phyloP scores from a whole-genome alignment of 2,888 invertebrate species.

The Diploptera punctata region DNA sequence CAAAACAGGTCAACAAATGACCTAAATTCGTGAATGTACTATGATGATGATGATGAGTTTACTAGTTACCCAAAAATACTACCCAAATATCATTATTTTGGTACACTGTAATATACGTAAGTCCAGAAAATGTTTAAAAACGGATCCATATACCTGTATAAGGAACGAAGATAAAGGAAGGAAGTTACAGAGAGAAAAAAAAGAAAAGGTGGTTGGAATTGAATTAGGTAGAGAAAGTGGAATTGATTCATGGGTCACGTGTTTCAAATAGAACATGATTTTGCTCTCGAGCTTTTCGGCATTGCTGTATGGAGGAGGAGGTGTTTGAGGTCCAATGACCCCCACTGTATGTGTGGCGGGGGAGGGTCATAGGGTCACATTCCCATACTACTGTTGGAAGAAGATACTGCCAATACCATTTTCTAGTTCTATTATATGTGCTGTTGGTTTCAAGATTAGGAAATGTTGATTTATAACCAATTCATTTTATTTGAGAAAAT shows the following conservation, averaged over 20 bases:
- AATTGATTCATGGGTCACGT: constrained; percentile 11
- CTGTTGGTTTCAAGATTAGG: too few relatives aligned
- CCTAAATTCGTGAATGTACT: too few relatives aligned
- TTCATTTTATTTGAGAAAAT: too few relatives aligned
- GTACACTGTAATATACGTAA: too few relatives aligned
- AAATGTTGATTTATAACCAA: too few relatives aligned
- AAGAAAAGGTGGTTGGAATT: background rate
- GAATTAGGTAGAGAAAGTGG: background rate
- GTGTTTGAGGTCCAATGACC: background rate
- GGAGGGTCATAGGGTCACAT: background rate
- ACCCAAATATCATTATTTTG: too few relatives aligned
- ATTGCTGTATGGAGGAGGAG: background rate
- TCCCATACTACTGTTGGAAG: background rate
- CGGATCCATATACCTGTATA: too few relatives aligned
- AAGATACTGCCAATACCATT: background rate
- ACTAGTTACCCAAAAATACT: too few relatives aligned
- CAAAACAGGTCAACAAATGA: too few relatives aligned
- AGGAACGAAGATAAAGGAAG: background rate
- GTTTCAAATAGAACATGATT: background rate
- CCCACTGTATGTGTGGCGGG: background rate
- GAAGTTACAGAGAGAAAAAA: background rate
- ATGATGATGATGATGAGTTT: too few relatives aligned
- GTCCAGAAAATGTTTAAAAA: too few relatives aligned
- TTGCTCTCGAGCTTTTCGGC: background rate
- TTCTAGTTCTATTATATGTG: too few relatives aligned